Percentiles rank a stretch among this genome's conserved stretches.
Evolutionary conservation across 2,113 vertebrate genomes (phyloP).

Genomic region (Oenanthe oenanthe): DNA sequence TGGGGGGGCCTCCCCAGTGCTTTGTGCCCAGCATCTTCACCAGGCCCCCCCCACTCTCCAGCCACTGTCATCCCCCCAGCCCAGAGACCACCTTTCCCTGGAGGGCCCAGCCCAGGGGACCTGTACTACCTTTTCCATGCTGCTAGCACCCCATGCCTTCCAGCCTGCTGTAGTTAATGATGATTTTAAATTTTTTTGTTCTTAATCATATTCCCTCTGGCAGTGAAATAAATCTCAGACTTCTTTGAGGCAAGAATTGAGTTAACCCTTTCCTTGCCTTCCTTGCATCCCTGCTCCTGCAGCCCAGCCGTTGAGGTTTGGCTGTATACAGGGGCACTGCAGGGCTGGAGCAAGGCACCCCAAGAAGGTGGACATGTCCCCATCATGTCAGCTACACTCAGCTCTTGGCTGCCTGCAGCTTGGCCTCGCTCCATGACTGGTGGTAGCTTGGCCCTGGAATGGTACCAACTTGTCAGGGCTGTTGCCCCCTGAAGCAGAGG

Average conservation of each 20-base stretch:
- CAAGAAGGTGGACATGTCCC: not conserved
- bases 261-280: slow-evolving; percentile 1
- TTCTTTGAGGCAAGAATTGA: not conserved
- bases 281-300: not conserved
- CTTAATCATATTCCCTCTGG: slow-evolving; percentile 31
- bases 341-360: not conserved
- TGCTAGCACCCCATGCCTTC: not conserved
- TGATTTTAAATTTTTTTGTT: not conserved
- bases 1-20: not conserved
- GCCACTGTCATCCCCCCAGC: not conserved
- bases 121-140: not conserved
- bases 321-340: accelerated
- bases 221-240: slow-evolving; percentile 44
- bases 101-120: not conserved
- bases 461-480: not conserved
- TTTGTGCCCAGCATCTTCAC: not conserved
- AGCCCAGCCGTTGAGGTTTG: not conserved
- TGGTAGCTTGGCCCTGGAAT: not conserved
- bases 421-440: accelerated
- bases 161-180: slow-evolving; percentile 45
- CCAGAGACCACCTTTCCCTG: not conserved
- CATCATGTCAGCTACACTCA: not conserved
- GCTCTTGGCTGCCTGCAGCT: not conserved
- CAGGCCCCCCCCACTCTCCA: not conserved
- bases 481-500: not conserved